Base-by-base conservation (phyloP, 2,888 invertebrate genomes). In the Cryptops parisi region DNA sequence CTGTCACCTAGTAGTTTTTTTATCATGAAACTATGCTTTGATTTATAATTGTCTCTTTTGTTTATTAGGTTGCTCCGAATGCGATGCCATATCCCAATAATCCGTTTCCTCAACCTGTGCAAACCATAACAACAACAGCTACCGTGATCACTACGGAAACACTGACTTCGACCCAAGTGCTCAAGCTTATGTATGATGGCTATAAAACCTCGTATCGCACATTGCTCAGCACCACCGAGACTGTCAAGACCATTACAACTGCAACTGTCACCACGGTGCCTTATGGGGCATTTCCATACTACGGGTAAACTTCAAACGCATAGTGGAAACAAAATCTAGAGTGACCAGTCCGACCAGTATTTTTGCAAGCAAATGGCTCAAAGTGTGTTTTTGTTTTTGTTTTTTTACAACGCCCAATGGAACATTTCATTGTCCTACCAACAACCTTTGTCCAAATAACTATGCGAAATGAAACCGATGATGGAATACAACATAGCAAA, bases 131-230 rank as follows among this genome's bases (percentile, higher is more conserved):
- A 5, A 41, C 40, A 22, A 27, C 52, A 9, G 47, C 47, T 22
- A 55, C 54, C n/a, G 38, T 43, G 27, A 54, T 56, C 17, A 56
- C 56, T 6, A 56, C 56, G 15, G 56, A 56, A 40, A 54, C 54
- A 17, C 39, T 53, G 19, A 56, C 56, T 9, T 51, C 54, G 12
- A 56, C 56, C 25, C 56, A 56, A 38, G 56, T 56, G 23, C 49
- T 56, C 41, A 56, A 56, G 26, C 44, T 56, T 43, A 54, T 56
- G 47, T 52, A 52, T 27, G 56, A 56, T 24, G 56, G 56, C 15
- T 56, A 56, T 44, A 56, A 56, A 44, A 56, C 56, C 2, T 56
- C 56, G 15, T 56, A 47, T 43, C 40, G 56, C 15, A 56, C 56
- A n/a, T 38, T 54, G 26, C 25, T 45, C 27, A 56, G 56, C 39